These are phyloP conservation scores for Apocheima hispidaria DNA, from an alignment of 2,888 invertebrate genomes.

Conservation along the genomic window DNA sequence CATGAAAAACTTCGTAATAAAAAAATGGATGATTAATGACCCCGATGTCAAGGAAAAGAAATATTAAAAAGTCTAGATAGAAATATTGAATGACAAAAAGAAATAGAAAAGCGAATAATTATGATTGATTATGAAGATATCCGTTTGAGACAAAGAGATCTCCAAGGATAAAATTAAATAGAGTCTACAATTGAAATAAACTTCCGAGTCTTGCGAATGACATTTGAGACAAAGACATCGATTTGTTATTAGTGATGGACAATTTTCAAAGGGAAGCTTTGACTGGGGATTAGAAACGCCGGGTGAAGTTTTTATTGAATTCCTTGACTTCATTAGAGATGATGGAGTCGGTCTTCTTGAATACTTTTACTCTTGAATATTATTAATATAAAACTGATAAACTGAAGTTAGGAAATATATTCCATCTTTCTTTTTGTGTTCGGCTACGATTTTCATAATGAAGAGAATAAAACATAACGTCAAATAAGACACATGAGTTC, in stretches of 20 bases:
- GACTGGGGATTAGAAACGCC: slow-evolving; percentile 32
- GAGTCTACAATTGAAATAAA: slow-evolving; percentile 35
- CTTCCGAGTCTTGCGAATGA: slow-evolving; percentile 38
- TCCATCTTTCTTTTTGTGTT: too few relatives aligned
- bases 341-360: slow-evolving; percentile 16
- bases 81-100: slow-evolving; percentile 29
- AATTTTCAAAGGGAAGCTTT: slow-evolving; percentile 37
- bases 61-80: slow-evolving; percentile 13
- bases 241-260: slow-evolving; percentile 47
- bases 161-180: slow-evolving; percentile 31
- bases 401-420: not conserved
- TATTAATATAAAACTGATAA: not conserved
- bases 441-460: too few relatives aligned
- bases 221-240: slow-evolving; percentile 45
- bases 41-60: slow-evolving; percentile 27
- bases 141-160: slow-evolving; percentile 28
- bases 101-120: slow-evolving; percentile 34
- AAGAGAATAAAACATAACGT: too few relatives aligned
- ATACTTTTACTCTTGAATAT: slow-evolving; percentile 1
- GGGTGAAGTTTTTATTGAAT: slow-evolving; percentile 40
- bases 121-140: slow-evolving; percentile 36
- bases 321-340: slow-evolving; percentile 34
- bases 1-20: slow-evolving; percentile 40
- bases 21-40: slow-evolving; percentile 34
- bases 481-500: too few relatives aligned